A percentile compares a stretch with the other conserved stretches of the same genome.
These are phyloP conservation scores for Diabrotica undecimpunctata DNA, from an alignment of 1,140 invertebrate genomes.

Conservation along the genomic window DNA sequence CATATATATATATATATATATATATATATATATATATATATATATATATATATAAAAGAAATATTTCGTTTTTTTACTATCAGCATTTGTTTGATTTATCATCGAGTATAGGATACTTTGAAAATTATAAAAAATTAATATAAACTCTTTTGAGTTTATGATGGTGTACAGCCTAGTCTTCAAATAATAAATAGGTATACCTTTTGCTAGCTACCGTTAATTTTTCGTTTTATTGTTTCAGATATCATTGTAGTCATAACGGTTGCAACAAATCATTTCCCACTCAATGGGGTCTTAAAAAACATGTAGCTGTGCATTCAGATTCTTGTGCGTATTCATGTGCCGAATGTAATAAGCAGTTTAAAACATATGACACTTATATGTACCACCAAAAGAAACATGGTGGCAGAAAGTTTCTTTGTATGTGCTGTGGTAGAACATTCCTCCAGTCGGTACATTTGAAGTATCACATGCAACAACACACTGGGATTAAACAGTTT, in stretches of 20 bases:
- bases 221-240: neutral
- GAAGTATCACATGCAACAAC: conserved; percentile 22
- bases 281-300: conserved; percentile 8
- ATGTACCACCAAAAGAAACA: conserved; percentile 24
- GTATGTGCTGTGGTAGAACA: conserved; percentile 16
- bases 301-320: conserved; percentile 14
- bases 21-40: no score
- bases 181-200: no score
- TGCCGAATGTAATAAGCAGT: conserved; percentile 12
- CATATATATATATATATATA: no score
- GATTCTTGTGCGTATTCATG: conserved; percentile 12
- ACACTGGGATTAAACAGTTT: conserved; percentile 21
- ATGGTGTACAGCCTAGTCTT: no score
- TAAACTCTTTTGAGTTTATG: no score
- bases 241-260: conserved; percentile 10
- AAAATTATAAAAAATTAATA: no score
- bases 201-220: no score
- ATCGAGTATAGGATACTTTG: no score
- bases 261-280: conserved; percentile 16
- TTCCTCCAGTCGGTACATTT: conserved; percentile 22
- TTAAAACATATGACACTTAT: conserved; percentile 23
- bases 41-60: no score
- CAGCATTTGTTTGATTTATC: no score
- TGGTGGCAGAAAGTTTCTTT: conserved; percentile 14
- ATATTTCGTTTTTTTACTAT: no score